Percentiles rank a stretch among this genome's conserved stretches.
Conservation (phyloP, 2,888 invertebrate genomes). For the Drosophila percnosoma region DNA sequence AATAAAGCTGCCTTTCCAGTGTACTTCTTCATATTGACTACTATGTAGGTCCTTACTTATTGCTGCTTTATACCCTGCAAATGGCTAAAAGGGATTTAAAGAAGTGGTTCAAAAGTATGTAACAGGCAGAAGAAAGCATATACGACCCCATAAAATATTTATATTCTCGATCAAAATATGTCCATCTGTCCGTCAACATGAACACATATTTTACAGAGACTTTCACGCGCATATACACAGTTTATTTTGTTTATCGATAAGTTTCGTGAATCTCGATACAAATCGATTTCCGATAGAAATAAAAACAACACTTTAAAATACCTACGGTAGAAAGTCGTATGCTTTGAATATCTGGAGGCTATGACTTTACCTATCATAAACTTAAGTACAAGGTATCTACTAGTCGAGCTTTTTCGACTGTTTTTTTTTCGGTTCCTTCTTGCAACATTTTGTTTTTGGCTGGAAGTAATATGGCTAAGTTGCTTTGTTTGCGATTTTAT, state of each 20-base stretch:
- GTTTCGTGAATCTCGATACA: neutral
- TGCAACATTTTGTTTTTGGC: conserved; percentile 4
- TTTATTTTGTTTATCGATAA: neutral
- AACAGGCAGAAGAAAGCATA: neutral
- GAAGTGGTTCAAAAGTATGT: neutral
- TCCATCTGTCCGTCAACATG: too few relatives aligned
- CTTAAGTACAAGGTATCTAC: neutral
- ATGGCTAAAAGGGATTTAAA: neutral
- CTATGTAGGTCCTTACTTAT: neutral
- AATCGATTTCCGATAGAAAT: neutral
- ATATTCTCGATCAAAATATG: neutral
- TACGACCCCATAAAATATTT: neutral
- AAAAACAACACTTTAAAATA: neutral
- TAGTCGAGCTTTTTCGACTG: neutral
- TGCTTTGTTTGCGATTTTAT: conserved; percentile 45
- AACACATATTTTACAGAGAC: too few relatives aligned
- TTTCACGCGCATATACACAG: too few relatives aligned
- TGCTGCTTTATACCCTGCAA: neutral
- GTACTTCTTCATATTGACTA: conserved; percentile 8
- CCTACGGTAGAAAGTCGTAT: neutral
- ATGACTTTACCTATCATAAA: too few relatives aligned
- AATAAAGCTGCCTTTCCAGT: neutral
- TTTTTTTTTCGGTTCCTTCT: conserved; percentile 3
- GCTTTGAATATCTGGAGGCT: neutral
- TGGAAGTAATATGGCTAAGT: conserved; percentile 31